Evolutionary conservation across 23 tunicate species (phyloP), one percentile per base, ranked within the genome.

Genomic region (Styela clava): DNA sequence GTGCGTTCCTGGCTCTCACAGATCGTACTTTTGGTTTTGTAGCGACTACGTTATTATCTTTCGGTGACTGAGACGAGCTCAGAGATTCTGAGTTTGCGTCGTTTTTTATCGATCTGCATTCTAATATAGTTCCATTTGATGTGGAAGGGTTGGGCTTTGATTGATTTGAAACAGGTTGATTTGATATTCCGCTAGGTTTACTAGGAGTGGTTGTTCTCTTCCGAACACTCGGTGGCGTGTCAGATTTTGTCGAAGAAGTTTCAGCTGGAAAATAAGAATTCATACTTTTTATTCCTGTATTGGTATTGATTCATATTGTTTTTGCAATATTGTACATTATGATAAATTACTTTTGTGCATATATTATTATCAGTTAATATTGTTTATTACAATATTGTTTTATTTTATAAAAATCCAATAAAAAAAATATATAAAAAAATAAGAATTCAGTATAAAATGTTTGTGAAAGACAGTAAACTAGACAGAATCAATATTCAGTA

Each of bases 21-120:
- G 52, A 51, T 21, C 65, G 35, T 22, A 56, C 37, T 22, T 76
- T 76, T 23, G 81, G 81, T 26, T 52, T 76, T 24, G 81, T 76
- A 25, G 81, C 12, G 67, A 23, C 29, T 1, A 24, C 64, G 22
- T 19, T 67, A 67, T 25, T 67, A 0, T 16, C 71, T 5, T 5
- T 44, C 12, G 56, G 56, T 5, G 56, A 5, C 56, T 44, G 7
- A 44, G 56, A 12, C 12, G 56, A 7, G 56, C 56, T 44, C 12
- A 12, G 7, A 44, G 9, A 44, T 44, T 44, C 56, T 12, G 56
- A 44, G 7, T 44, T 44, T 5, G 56, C 12, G 56, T 7, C 12
- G 12, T 7, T 7, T 44, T 44, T 44, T 44, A 12, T 7, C 7
- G 56, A 5, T 44, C 12, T 44, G 12, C 56, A 5, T 44, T 44